Evolutionary conservation across 2,888 invertebrate genomes (phyloP), one percentile per base, ranked within the genome.

Genomic region (Digitonthophagus gazella): DNA sequence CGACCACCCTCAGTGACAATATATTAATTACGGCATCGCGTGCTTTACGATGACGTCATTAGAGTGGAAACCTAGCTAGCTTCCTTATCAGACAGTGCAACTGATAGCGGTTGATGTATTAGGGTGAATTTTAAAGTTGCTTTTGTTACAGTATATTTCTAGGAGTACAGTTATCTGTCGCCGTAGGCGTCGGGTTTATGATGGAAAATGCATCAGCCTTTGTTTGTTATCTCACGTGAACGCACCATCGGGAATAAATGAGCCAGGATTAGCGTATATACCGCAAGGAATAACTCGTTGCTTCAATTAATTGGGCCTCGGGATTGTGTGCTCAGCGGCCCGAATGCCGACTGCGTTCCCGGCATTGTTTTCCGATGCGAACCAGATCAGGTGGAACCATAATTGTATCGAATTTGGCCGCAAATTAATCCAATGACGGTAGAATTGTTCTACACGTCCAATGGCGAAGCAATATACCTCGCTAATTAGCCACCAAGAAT

Each of bases 341-440:
- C 11, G 28, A 44, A 44, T 44, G 11, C 28, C 28, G 28, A 44
- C 28, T 44, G 28, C 28, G 28, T 18, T 19, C 19, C 20, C 18
- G 15, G 19, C 61, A 61, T 61, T 61, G 61, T 61, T 61, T 61
- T 61, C 61, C 61, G 61, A 61, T 61, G 61, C 19, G 61, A n/a
- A 61, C 19, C 28, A 44, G 28, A 44, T 44, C 28, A 8, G 28
- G 28, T 44, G 28, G 11, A 44, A n/a, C 61, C 61, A 61, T 61
- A 61, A 61, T 61, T 61, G 61, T 61, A 61, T 61, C 61, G 15
- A 18, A 61, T 61, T 61, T 19, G 18, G 20, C 61, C 61, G 61
- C 61, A 61, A 61, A 61, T 61, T 61, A 61, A 61, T 61, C 61
- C 61, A 61, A 61, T 61, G 20, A 15, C 20, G 61, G 18, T 19